Evolutionary conservation across 2,797 vertebrate species (phyloP).

Genomic region (Brachymystax lenok): DNA sequence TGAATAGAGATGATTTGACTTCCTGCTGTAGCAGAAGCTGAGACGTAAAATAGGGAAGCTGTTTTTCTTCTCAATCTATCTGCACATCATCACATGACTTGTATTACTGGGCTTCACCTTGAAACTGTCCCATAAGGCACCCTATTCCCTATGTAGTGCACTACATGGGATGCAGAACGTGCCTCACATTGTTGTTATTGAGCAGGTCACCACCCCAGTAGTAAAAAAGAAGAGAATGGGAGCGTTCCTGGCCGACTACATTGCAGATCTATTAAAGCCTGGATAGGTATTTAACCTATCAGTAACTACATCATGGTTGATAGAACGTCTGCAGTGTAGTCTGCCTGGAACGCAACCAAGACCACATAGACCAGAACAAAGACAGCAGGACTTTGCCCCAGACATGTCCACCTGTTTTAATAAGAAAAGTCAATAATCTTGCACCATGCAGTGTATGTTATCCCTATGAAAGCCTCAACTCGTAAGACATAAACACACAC

Average conservation of each 20-base stretch:
- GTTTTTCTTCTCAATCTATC: no score
- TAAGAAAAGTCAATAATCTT: neutral
- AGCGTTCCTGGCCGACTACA: no score
- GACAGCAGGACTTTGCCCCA: neutral
- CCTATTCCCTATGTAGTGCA: neutral
- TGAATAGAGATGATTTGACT: neutral
- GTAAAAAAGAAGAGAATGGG: no score
- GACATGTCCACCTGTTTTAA: constrained; percentile 2
- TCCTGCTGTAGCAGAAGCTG: no score
- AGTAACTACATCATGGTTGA: neutral
- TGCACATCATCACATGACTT: no score
- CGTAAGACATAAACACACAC: neutral
- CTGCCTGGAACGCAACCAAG: neutral
- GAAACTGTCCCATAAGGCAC: neutral
- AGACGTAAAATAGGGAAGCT: no score
- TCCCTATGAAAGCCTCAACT: neutral
- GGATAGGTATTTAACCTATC: no score
- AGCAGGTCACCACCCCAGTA: no score
- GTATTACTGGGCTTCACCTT: no score
- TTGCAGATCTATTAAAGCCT: no score
- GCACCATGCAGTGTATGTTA: neutral
- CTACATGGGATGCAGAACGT: neutral
- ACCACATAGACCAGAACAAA: neutral
- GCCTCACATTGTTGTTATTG: neutral
- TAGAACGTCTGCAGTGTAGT: neutral